Evolutionary conservation across 2,797 vertebrate genomes (phyloP).

Genomic region (Acrossocheilus fasciatus): DNA sequence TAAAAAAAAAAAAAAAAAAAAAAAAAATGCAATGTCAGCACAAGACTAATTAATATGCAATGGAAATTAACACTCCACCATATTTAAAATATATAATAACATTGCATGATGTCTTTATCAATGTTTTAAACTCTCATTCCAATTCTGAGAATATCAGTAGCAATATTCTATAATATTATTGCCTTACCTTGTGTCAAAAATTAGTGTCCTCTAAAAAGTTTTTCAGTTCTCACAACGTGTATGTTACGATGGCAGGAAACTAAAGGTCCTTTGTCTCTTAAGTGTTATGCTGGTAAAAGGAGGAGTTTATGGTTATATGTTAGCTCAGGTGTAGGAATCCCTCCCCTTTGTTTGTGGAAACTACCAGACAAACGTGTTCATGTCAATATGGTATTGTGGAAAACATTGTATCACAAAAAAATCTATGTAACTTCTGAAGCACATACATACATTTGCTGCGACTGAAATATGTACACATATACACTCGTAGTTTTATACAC

Average conservation of each 20-base stretch:
- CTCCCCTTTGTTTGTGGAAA: not conserved
- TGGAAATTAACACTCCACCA: not conserved
- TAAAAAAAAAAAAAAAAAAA: too few species aligned
- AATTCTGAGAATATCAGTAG: not conserved
- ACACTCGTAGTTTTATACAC: not conserved
- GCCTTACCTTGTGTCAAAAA: constrained; percentile 30
- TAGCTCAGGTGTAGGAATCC: not conserved
- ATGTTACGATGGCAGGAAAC: not conserved
- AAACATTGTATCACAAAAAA: not conserved
- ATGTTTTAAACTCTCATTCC: not conserved
- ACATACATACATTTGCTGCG: too few species aligned
- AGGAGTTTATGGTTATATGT: constrained; percentile 2
- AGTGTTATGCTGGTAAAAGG: not conserved
- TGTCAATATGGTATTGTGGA: not conserved
- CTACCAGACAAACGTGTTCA: not conserved
- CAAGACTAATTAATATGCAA: not conserved
- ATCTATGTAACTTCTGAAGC: not conserved
- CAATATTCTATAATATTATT: not conserved
- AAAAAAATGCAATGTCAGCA: not conserved
- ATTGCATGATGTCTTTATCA: not conserved
- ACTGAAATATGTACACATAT: not conserved
- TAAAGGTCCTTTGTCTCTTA: not conserved
- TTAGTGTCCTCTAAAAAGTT: not conserved
- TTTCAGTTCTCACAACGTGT: not conserved
- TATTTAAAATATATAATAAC: not conserved